Base-by-base conservation (phyloP, 2,797 vertebrate genomes). In the Malacoctenus gilli region DNA sequence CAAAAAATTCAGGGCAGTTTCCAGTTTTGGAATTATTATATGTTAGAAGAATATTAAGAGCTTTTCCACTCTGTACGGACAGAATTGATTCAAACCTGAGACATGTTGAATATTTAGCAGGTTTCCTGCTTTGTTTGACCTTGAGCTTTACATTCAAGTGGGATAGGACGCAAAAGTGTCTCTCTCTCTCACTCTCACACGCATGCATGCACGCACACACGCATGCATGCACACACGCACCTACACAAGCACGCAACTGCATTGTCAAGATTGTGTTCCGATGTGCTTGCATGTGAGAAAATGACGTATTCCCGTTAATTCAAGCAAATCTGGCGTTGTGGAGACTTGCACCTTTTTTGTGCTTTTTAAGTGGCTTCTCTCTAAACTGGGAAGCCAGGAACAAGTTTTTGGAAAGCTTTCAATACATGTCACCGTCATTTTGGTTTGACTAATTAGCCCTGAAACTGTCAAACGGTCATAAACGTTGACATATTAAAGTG, bases 181-280 rank as follows among this genome's bases (percentile, higher is more conserved):
- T n/a, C n/a, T n/a, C n/a, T n/a, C n/a, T n/a, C n/a, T n/a, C n/a
- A n/a, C n/a, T n/a, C n/a, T n/a, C n/a, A n/a, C n/a, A n/a, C n/a
- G n/a, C n/a, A n/a, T n/a, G n/a, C n/a, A n/a, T n/a, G n/a, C n/a
- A n/a, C n/a, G n/a, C n/a, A n/a, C n/a, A n/a, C n/a, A n/a, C n/a
- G n/a, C n/a, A n/a, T n/a, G n/a, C n/a, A n/a, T n/a, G n/a, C 43
- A 48, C 49, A 77, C 78, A 68, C 80, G 83, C 81, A 79, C 46
- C 72, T 80, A 71, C 62, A 59, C 69, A 78, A 65, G 25, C 14
- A 16, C 34, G 56, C 10, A 25, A 5, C 40, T 28, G 28, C 21
- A 20, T 22, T 43, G 22, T 50, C 59, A 23, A 31, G 20, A 40
- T 20, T 48, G 48, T 21, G 47, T 46, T 66, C 36, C 40, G 41